phyloP scores from a whole-genome alignment of 53 echinoderm and acorn worm species.

The Holothuria scabra region DNA sequence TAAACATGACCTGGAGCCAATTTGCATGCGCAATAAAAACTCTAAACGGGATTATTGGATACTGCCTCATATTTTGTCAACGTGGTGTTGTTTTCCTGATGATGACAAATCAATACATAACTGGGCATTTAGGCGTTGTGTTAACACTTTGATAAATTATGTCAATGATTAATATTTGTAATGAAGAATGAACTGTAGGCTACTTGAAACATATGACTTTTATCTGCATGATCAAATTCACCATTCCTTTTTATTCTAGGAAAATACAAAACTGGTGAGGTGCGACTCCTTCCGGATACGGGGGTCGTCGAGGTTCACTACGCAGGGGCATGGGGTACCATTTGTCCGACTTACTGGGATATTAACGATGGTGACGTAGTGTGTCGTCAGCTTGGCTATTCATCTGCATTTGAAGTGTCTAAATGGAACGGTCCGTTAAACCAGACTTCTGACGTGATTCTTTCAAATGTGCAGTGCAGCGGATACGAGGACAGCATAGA shows the following conservation, averaged over 20 bases:
- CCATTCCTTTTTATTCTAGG: neutral
- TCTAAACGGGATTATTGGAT: too few species aligned
- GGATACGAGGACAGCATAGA: neutral
- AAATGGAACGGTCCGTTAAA: neutral
- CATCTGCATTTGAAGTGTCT: neutral
- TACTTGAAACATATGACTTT: too few species aligned
- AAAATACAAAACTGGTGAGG: constrained; percentile 12
- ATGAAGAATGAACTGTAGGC: too few species aligned
- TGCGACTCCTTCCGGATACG: neutral
- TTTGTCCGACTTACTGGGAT: constrained; percentile 6
- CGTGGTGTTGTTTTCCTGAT: too few species aligned
- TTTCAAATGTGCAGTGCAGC: neutral
- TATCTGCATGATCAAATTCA: too few species aligned
- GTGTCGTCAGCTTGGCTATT: neutral
- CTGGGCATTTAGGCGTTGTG: too few species aligned
- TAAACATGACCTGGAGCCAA: too few species aligned
- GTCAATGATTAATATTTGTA: too few species aligned
- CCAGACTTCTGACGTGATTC: neutral
- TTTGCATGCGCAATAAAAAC: too few species aligned
- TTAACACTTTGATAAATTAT: too few species aligned
- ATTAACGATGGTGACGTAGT: constrained; percentile 21
- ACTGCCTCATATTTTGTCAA: too few species aligned
- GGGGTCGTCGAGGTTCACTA: constrained; percentile 20
- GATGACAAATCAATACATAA: too few species aligned
- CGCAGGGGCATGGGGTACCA: constrained; percentile 29